phyloP scores from a whole-genome alignment of 2,797 vertebrate species.

The Cossypha dichroa region DNA sequence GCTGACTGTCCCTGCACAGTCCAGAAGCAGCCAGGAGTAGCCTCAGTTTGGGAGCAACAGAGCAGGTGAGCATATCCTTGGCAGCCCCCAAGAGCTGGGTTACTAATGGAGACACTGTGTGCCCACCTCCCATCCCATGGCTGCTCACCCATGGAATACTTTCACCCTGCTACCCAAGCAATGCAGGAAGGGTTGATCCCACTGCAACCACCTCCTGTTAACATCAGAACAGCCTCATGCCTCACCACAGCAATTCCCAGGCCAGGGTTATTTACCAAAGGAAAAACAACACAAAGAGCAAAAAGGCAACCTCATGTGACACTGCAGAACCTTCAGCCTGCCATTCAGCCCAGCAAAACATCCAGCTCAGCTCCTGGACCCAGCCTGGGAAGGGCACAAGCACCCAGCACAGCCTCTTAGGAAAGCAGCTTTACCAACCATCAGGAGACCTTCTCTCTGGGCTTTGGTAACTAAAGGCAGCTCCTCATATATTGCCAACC shows the following conservation, averaged over 20 bases:
- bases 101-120: background rate
- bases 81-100: background rate
- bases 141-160: background rate
- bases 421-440: background rate
- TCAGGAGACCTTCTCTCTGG: background rate
- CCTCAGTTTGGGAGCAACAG: background rate
- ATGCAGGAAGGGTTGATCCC: background rate
- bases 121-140: background rate
- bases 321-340: background rate
- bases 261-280: background rate
- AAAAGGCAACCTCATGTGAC: background rate
- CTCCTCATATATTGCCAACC: background rate
- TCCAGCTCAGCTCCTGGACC: background rate
- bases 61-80: background rate
- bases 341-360: background rate
- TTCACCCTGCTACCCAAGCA: background rate
- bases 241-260: background rate
- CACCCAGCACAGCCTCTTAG: background rate
- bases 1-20: background rate
- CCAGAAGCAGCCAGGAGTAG: background rate
- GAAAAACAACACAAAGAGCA: background rate
- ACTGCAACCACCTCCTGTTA: background rate
- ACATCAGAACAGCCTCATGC: background rate
- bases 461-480: background rate
- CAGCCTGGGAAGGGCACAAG: background rate